phyloP scores from a whole-genome alignment of 2,113 vertebrate genomes.

The Tyrannus savana region DNA sequence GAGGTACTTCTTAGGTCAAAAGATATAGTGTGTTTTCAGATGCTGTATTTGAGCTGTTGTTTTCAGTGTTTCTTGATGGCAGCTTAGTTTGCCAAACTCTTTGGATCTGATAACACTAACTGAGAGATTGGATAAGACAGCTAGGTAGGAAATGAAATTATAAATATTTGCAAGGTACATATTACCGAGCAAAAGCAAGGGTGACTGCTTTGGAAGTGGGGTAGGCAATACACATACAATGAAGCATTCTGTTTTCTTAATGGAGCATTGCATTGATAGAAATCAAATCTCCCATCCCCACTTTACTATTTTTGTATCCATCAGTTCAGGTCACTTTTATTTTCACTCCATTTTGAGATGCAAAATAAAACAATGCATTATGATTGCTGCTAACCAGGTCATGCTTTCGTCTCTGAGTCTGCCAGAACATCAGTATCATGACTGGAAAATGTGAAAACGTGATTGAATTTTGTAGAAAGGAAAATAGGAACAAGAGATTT shows the following conservation, averaged over 20 bases:
- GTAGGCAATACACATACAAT: constrained; percentile 3
- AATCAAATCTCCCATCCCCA: constrained; percentile 36
- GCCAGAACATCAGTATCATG: background rate
- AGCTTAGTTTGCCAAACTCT: background rate
- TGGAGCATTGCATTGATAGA: background rate
- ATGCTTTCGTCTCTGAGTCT: background rate
- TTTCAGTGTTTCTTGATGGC: background rate
- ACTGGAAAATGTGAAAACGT: background rate
- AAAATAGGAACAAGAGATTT: background rate
- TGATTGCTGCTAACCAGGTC: background rate
- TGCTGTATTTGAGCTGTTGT: background rate
- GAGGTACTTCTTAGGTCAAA: background rate
- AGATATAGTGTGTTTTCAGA: background rate
- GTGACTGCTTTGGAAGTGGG: background rate
- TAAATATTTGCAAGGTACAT: constrained; percentile 19
- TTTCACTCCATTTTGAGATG: constrained; percentile 17
- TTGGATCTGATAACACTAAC: background rate
- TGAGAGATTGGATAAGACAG: background rate
- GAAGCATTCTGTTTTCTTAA: constrained; percentile 46
- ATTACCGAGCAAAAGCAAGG: constrained; percentile 5
- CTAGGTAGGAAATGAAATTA: constrained; percentile 27
- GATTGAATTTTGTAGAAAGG: background rate
- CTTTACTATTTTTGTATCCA: background rate
- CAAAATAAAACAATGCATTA: background rate
- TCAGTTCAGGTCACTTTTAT: background rate